These are phyloP conservation scores for Hydrozoanthus tunicans DNA, from an alignment of 64 coral and sea anemone species.

Conservation along the genomic window DNA sequence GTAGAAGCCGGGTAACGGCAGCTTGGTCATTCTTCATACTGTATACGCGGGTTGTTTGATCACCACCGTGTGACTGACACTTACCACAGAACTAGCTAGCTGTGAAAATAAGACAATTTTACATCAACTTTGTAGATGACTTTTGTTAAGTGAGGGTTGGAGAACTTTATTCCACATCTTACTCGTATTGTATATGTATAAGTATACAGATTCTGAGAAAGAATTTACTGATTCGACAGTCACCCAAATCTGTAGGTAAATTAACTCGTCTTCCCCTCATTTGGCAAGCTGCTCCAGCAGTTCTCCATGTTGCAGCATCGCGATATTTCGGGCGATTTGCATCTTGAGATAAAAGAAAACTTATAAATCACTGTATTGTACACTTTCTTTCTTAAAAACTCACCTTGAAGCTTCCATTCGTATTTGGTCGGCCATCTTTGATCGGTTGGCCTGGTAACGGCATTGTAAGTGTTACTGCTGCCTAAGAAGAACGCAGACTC, in stretches of 20 bases:
- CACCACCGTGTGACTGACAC: neutral
- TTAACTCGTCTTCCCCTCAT: no score
- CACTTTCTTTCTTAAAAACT: neutral
- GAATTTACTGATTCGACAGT: no score
- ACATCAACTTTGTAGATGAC: no score
- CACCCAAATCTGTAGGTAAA: no score
- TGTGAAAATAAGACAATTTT: neutral
- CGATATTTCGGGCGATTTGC: no score
- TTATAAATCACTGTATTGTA: neutral
- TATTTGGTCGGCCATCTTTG: constrained; percentile 6
- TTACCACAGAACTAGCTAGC: neutral
- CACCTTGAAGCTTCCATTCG: neutral
- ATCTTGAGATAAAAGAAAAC: no score
- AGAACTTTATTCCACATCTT: no score
- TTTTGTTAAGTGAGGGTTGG: no score
- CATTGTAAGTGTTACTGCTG: neutral
- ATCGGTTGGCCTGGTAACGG: neutral
- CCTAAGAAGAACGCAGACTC: neutral
- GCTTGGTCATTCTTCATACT: constrained; percentile 85
- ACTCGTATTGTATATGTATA: no score
- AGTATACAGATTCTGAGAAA: no score
- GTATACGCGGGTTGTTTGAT: neutral
- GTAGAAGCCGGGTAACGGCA: constrained; percentile 77
- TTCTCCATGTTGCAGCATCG: no score
- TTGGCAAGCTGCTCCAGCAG: no score